Base-by-base conservation (phyloP, 2,888 invertebrate genomes). In the Epinotia demarniana region DNA sequence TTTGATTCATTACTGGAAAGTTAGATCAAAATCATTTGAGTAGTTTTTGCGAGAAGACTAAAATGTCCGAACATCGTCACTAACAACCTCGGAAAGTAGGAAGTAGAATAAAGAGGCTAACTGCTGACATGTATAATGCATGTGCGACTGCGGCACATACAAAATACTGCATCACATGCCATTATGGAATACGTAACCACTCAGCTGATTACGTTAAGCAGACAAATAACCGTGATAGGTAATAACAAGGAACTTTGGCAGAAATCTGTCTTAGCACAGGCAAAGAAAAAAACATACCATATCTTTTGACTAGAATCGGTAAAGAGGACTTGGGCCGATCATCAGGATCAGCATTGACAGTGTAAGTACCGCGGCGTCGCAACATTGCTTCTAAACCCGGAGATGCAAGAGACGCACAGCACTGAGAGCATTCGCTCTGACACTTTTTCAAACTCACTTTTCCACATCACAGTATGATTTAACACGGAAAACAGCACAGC, bases 281-380 rank as follows among this genome's bases (percentile, higher is more conserved):
- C 12, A 18, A 70, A 76, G 60, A 75, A 23, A 70, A 77, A 72
- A 67, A 80, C 87, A 73, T 88, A 92, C 92, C 92, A 78, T 83
- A 81, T 82, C 82, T 89, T 81, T 90, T 91, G 53, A 86, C 80
- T 60, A 86, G 77, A 78, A 85, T 81, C 58, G 87, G 80, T 11
- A 85, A 77, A 16, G 84, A 77, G 4, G 86, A 80, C 79, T 89
- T 90, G 39, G 85, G 84, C 76, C 87, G 85, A 78, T 82, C 84
- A 60, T 86, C 88, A 33, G 89, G 82, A 74, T 89, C 90, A 79
- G 89, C 87, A 81, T 93, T 94, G 75, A 94, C 93, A 39, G 93
- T 92, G 80, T 94, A 94, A 66, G 90, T 92, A 76, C 93, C 93
- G 73, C 93, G 90, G 63, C 92, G 89, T 61, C 93, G 89, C 83